These are phyloP conservation scores for Apoderus coryli DNA, from an alignment of 2,888 invertebrate genomes.

Conservation along the genomic window DNA sequence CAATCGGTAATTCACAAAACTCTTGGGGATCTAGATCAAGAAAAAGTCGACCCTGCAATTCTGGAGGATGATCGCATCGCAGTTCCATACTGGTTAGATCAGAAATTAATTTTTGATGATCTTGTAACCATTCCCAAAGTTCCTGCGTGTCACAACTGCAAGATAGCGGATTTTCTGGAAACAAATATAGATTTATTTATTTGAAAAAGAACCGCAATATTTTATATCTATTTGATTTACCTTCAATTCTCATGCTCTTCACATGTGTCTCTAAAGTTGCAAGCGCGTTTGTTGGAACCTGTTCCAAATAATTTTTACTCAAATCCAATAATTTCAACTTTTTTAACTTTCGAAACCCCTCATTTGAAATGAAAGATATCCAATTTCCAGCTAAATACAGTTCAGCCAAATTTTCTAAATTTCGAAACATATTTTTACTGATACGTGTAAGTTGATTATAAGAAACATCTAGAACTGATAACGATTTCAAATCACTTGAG, in stretches of 20 bases:
- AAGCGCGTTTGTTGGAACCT: slow-evolving; percentile 63
- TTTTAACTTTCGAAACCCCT: slow-evolving; percentile 61
- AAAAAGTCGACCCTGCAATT: slow-evolving; percentile 59
- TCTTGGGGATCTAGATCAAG: slow-evolving; percentile 65
- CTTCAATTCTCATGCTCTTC: slow-evolving; percentile 61
- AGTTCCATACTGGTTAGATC: slow-evolving; percentile 40
- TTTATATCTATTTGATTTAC: slow-evolving; percentile 37
- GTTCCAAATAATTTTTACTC: slow-evolving; percentile 69
- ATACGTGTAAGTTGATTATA: slow-evolving; percentile 67
- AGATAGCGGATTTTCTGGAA: slow-evolving; percentile 71
- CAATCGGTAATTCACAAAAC: slow-evolving; percentile 72
- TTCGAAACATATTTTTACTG: slow-evolving; percentile 59
- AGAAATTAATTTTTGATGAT: slow-evolving; percentile 61
- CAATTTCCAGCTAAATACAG: slow-evolving; percentile 70
- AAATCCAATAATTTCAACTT: slow-evolving; percentile 65
- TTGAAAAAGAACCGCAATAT: slow-evolving; percentile 1
- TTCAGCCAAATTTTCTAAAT: slow-evolving; percentile 62
- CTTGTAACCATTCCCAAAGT: slow-evolving; percentile 83
- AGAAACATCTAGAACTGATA: slow-evolving; percentile 69
- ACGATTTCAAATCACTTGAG: slow-evolving; percentile 56
- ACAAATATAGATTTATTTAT: neutral
- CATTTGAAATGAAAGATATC: slow-evolving; percentile 61
- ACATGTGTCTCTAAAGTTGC: slow-evolving; percentile 70
- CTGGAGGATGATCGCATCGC: slow-evolving; percentile 71
- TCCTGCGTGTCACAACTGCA: slow-evolving; percentile 85